A percentile compares a stretch with the other conserved stretches of the same genome.
phyloP scores from a whole-genome alignment of 2,113 vertebrate genomes.

The Maylandia zebra region DNA sequence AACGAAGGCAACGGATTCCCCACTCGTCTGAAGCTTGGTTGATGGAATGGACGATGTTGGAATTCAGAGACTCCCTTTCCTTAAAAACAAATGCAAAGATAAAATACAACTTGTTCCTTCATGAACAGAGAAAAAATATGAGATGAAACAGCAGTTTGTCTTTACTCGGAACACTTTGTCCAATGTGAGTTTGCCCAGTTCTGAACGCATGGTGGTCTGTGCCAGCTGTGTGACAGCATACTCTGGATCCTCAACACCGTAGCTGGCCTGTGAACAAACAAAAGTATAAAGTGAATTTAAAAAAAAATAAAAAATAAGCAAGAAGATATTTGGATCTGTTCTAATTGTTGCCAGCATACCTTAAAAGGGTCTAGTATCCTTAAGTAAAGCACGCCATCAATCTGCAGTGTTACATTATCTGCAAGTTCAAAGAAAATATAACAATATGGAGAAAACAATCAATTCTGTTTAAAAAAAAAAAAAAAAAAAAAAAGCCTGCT shows the following conservation, averaged over 20 bases:
- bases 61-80: slow-evolving; percentile 90
- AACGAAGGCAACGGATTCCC: slow-evolving; percentile 93
- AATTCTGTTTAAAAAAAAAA: background rate
- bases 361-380: slow-evolving; percentile 94
- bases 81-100: slow-evolving; percentile 26
- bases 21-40: slow-evolving; percentile 93
- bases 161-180: slow-evolving; percentile 94
- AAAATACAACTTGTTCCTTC: background rate
- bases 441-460: background rate
- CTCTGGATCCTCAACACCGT: slow-evolving; percentile 95
- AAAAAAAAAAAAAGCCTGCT: background rate
- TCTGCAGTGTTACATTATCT: slow-evolving; percentile 97
- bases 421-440: background rate
- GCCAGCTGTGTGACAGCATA: slow-evolving; percentile 95
- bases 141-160: background rate
- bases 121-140: background rate
- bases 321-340: background rate
- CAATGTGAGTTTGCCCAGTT: slow-evolving; percentile 90
- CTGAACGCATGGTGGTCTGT: slow-evolving; percentile 97
- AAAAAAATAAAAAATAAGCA: background rate
- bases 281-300: background rate
- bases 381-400: slow-evolving; percentile 93
- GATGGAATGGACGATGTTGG: slow-evolving; percentile 91
- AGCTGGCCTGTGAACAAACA: slow-evolving; percentile 75
- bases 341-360: slow-evolving; percentile 57